Evolutionary conservation across 2,797 vertebrate genomes (phyloP).

Genomic region (Protosalanx chinensis): DNA sequence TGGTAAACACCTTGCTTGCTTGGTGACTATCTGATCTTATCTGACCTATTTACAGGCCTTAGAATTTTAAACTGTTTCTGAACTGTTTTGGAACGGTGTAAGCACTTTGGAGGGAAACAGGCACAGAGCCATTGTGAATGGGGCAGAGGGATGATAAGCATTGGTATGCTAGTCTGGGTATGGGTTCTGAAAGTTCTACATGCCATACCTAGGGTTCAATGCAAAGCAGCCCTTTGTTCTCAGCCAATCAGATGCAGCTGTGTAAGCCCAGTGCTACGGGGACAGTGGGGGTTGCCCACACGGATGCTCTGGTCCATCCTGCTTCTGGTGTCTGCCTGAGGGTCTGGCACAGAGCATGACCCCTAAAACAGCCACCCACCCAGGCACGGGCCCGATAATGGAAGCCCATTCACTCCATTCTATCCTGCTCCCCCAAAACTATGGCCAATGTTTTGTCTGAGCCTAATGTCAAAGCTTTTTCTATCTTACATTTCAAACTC

Average conservation of each 20-base stretch:
- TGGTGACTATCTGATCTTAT: background rate
- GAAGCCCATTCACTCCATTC: slow-evolving; percentile 52
- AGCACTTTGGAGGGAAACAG: background rate
- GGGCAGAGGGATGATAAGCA: slow-evolving; percentile 12
- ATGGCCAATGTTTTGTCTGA: slow-evolving; percentile 28
- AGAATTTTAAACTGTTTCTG: background rate
- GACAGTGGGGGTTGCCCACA: slow-evolving; percentile 70
- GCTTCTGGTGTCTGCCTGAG: slow-evolving; percentile 70
- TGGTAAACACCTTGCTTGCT: background rate
- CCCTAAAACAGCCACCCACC: slow-evolving; percentile 71
- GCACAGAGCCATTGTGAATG: slow-evolving; percentile 3
- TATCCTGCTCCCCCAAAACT: slow-evolving; percentile 19
- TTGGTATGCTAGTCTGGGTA: slow-evolving; percentile 12
- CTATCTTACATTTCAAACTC: background rate
- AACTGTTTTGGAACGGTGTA: too few species aligned
- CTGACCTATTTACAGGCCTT: background rate
- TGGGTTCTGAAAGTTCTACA: slow-evolving; percentile 30
- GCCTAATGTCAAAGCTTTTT: background rate
- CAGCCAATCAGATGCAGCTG: slow-evolving; percentile 75
- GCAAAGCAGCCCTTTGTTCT: slow-evolving; percentile 59
- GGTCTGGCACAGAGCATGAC: slow-evolving; percentile 63
- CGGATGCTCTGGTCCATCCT: slow-evolving; percentile 67
- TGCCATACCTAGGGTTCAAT: slow-evolving; percentile 50
- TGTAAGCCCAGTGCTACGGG: slow-evolving; percentile 66
- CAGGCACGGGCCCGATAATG: slow-evolving; percentile 60